Conservation (phyloP, 2,888 invertebrate species). For the Harpalus rufipes region DNA sequence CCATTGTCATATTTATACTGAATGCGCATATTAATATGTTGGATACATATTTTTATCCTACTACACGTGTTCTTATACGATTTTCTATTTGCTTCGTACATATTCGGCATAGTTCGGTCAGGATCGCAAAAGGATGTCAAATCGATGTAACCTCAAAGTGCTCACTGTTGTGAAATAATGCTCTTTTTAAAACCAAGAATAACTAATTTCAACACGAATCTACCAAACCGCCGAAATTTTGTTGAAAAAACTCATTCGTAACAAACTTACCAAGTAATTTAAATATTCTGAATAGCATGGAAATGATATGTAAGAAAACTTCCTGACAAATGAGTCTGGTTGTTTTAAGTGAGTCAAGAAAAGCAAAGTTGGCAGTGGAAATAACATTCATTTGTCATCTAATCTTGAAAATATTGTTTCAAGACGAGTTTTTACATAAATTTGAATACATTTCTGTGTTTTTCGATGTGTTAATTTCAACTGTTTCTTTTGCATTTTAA, state of each 20-base stretch:
- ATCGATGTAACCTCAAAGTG: slow-evolving; percentile 61
- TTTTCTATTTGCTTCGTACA: slow-evolving; percentile 10
- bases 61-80: too few species aligned
- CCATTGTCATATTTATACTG: too few species aligned
- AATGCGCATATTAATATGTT: too few species aligned
- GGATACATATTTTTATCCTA: too few species aligned
- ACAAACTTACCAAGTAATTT: slow-evolving; percentile 19
- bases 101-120: slow-evolving; percentile 9
- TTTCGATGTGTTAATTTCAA: not conserved
- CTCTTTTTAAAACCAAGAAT: slow-evolving; percentile 51
- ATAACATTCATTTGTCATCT: slow-evolving; percentile 6
- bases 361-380: not conserved
- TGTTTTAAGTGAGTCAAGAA: slow-evolving; percentile 21
- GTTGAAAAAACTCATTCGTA: slow-evolving; percentile 24
- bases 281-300: slow-evolving; percentile 17
- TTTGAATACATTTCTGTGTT: slow-evolving; percentile 1
- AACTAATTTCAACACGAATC: slow-evolving; percentile 48
- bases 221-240: slow-evolving; percentile 18
- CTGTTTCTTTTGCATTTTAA: not conserved
- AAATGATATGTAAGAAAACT: slow-evolving; percentile 17
- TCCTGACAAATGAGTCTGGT: not conserved
- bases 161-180: slow-evolving; percentile 60
- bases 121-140: slow-evolving; percentile 41
- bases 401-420: not conserved
- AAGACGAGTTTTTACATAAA: not conserved